These are phyloP conservation scores for Heliocidaris tuberculata DNA, from an alignment of 35 echinoderm and acorn worm genomes.

Conservation along the genomic window DNA sequence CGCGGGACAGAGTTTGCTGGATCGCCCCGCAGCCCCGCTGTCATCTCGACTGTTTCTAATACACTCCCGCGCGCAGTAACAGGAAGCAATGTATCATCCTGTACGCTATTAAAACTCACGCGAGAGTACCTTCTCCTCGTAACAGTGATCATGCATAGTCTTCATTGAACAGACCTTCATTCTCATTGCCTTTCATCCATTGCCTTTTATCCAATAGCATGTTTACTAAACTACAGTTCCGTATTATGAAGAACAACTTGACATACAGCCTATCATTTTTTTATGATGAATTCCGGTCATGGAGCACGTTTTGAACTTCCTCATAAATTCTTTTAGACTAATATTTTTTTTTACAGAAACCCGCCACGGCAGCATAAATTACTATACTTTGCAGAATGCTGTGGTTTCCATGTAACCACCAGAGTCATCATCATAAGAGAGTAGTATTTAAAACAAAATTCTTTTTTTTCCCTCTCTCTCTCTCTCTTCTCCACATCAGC, in stretches of 20 bases:
- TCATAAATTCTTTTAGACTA: not conserved
- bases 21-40: conserved; percentile 15
- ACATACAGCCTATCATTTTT: not conserved
- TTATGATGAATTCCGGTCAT: not conserved
- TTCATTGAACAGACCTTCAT: not conserved
- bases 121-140: conserved; percentile 29
- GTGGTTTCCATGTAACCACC: not conserved
- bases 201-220: not conserved
- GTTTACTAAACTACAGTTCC: not conserved
- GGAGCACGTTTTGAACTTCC: not conserved
- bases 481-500: not conserved
- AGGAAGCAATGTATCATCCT: conserved; percentile 51
- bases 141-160: not conserved
- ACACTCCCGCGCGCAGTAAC: conserved; percentile 34
- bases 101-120: conserved; percentile 37
- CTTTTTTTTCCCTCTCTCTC: not conserved
- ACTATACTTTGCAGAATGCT: not conserved
- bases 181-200: not conserved
- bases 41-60: not conserved
- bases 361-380: not conserved
- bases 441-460: not conserved
- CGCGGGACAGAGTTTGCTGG: not conserved
- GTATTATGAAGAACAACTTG: not conserved
- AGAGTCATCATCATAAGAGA: not conserved
- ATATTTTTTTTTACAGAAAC: not conserved